Conservation (phyloP, 2,113 vertebrate species). For the Castor canadensis region DNA sequence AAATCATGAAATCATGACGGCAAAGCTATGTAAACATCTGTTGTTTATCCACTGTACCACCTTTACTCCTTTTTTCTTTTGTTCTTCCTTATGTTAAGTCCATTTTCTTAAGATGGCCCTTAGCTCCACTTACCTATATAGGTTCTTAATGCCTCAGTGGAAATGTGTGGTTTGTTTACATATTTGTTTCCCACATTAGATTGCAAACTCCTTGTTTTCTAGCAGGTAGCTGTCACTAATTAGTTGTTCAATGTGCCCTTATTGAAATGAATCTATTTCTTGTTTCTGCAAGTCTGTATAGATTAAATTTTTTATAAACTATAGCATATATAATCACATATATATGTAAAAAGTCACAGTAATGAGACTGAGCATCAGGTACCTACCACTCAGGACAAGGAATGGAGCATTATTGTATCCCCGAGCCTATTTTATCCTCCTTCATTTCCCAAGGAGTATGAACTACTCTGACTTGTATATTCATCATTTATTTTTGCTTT, state of each 20-base stretch:
- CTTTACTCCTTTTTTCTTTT: not conserved
- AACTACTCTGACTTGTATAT: not conserved
- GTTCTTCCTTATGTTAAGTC: not conserved
- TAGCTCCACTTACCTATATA: not conserved
- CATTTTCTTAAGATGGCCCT: not conserved
- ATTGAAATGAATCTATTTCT: not conserved
- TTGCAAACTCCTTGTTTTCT: not conserved
- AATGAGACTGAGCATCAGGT: conserved; percentile 10
- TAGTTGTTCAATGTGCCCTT: not conserved
- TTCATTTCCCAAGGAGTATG: not conserved
- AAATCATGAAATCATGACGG: not conserved
- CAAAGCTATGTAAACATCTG: not conserved
- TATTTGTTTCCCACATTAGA: not conserved
- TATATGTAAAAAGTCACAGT: not conserved
- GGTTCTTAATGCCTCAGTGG: not conserved
- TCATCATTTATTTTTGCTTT: not conserved
- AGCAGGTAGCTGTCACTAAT: not conserved
- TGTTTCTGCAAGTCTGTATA: conserved; percentile 33
- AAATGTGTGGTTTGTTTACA: not conserved
- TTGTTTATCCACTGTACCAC: not conserved
- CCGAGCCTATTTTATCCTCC: not conserved
- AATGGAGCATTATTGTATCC: not conserved
- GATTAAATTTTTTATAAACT: conserved; percentile 10
- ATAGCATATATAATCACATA: not conserved
- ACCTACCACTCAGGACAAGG: not conserved